Conservation (phyloP, 2,888 invertebrate genomes). For the Molorchus minor region DNA sequence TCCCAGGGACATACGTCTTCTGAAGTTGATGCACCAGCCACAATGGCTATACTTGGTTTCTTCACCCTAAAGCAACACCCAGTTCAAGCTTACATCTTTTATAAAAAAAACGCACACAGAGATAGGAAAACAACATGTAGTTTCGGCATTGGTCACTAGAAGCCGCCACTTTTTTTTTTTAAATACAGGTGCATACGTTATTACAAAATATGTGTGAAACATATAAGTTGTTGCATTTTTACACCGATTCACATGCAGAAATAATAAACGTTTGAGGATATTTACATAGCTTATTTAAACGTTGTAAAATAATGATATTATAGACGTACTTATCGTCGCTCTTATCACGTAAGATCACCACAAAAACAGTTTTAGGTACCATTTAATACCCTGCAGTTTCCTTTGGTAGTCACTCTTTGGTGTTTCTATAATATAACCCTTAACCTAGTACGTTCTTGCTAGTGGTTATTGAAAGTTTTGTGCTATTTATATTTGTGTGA, state of each 20-base stretch:
- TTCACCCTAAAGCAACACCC: conserved; percentile 54
- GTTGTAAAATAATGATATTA: no score
- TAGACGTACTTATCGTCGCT: no score
- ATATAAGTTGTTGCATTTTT: conserved; percentile 16
- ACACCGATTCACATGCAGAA: conserved; percentile 17
- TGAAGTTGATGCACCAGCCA: conserved; percentile 61
- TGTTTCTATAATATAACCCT: no score
- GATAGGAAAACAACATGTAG: conserved; percentile 12
- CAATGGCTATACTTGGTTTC: conserved; percentile 59
- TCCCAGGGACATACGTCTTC: conserved; percentile 72
- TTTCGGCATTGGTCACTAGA: conserved; percentile 3
- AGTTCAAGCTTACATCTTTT: background rate
- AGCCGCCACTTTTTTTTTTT: conserved; percentile 16
- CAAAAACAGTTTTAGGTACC: no score
- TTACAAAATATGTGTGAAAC: conserved; percentile 32
- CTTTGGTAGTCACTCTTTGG: no score
- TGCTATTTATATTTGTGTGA: no score
- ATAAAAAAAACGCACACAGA: background rate
- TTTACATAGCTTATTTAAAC: no score
- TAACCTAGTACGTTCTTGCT: no score
- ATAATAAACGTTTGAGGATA: conserved; percentile 8
- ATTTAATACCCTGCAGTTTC: no score
- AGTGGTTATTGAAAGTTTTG: no score
- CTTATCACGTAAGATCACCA: no score
- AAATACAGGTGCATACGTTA: conserved; percentile 38